Evolutionary conservation across 2,888 invertebrate genomes (phyloP), one percentile per base, ranked within the genome.

Genomic region (Leucophenga montana): DNA sequence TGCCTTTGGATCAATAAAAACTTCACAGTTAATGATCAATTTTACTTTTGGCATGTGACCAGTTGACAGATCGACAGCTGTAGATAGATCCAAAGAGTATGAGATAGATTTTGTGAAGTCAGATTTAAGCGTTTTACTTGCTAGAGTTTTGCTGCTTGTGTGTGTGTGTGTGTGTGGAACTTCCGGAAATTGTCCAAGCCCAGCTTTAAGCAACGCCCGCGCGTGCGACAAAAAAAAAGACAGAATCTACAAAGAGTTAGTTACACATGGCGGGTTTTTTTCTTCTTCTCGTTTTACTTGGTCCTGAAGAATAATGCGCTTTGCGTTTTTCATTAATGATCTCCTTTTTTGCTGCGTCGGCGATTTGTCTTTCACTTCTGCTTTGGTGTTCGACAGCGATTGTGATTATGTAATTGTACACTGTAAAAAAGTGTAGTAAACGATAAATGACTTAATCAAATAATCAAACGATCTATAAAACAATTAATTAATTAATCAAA

Each of bases 21-120:
- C 79, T 78, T 80, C 81, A 79, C 79, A 80, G 80, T 76, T 80
- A 81, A 80, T 81, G 76, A 78, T 73, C 73, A 73, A 73, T 79
- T 22, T 61, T 39, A 8, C 39, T 39, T 39, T 73, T 79, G 80
- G 81, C 78, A 78, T 78, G 81, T 79, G 80, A 80, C 79, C 79
- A 80, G 73, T 72, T 39, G 39, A 39, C 39, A 39, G 39, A 39
- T 39, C 39, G 39, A 39, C 39, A 39, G 39, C 9, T 39, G 39
- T 11, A 39, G 39, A 39, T 39, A 39, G 39, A 39, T 39, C 70
- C 62, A 70, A 68, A 62, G 56, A 68, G 44, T 22, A 53, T n/a
- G 62, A 44, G 66, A 53, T 39, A 66, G 62, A 11, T 33, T 27
- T 3, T 27, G 4, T 3, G 27, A 27, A 27, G 27, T n/a, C n/a